These are phyloP conservation scores for Maniola hyperantus DNA, from an alignment of 2,888 invertebrate genomes.

Conservation along the genomic window DNA sequence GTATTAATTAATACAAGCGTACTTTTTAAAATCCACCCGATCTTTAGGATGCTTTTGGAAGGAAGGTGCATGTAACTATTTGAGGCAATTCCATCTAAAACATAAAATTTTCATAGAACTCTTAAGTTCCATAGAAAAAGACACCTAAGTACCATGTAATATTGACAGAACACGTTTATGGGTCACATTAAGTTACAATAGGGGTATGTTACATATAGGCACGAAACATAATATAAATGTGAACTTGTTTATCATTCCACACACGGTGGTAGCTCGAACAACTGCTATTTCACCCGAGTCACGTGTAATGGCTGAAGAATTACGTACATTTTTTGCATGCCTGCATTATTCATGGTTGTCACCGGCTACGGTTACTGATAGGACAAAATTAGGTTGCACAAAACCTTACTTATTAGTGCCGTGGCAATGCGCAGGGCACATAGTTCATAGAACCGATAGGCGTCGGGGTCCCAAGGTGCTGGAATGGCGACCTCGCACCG, in stretches of 20 bases:
- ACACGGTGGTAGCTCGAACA: constrained; percentile 60
- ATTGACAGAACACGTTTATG: not conserved
- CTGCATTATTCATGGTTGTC: constrained; percentile 66
- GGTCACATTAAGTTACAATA: constrained; percentile 1
- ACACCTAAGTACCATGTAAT: not conserved
- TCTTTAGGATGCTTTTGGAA: too few species aligned
- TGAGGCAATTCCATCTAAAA: too few species aligned
- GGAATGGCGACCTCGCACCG: too few species aligned
- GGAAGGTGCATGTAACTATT: too few species aligned
- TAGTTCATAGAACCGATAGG: too few species aligned
- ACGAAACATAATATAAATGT: constrained; percentile 14
- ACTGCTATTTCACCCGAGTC: constrained; percentile 60
- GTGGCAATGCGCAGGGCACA: too few species aligned
- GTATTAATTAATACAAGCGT: too few species aligned
- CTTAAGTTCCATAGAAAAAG: too few species aligned
- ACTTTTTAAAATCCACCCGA: too few species aligned
- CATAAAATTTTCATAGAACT: not conserved
- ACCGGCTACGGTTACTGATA: constrained; percentile 35
- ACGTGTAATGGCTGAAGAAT: constrained; percentile 67
- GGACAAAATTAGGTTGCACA: constrained; percentile 36
- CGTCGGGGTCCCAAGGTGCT: too few species aligned
- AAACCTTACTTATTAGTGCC: too few species aligned
- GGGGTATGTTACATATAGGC: not conserved
- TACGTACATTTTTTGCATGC: constrained; percentile 68
- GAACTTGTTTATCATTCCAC: constrained; percentile 54